These are phyloP conservation scores for Tridacna crocea DNA, from an alignment of 2,888 invertebrate genomes.

Conservation along the genomic window DNA sequence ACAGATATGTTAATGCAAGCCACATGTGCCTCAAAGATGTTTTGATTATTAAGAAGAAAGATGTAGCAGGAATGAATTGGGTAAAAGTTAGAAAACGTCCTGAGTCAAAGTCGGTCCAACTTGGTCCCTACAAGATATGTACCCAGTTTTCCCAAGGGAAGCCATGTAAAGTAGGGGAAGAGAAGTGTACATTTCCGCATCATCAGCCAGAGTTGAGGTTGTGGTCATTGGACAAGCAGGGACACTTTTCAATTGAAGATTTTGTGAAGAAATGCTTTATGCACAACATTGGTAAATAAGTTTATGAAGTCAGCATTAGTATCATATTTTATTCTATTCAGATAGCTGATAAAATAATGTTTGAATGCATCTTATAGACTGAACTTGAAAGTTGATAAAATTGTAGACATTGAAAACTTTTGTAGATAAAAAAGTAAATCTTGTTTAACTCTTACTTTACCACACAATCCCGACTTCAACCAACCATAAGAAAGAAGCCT, in stretches of 20 bases:
- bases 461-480: no score
- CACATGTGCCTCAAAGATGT: conserved; percentile 67
- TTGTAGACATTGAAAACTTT: no score
- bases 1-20: conserved; percentile 50
- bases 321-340: no score
- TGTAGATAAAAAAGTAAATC: no score
- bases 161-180: conserved; percentile 74
- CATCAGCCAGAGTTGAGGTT: conserved; percentile 71
- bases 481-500: no score
- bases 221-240: conserved; percentile 76
- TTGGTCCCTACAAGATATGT: conserved; percentile 74
- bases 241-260: conserved; percentile 64
- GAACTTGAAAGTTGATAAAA: no score
- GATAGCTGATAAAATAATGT: no score
- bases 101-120: conserved; percentile 50
- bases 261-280: conserved; percentile 70
- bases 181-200: conserved; percentile 76
- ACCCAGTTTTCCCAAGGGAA: conserved; percentile 68
- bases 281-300: conserved; percentile 62
- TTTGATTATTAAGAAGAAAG: conserved; percentile 69
- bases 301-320: background rate
- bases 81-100: conserved; percentile 74
- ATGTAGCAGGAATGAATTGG: conserved; percentile 68
- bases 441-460: no score
- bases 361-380: no score